Percentiles rank a stretch among this genome's conserved stretches.
Conservation (phyloP, 2,797 vertebrate genomes). For the Tolypeutes matacus region DNA sequence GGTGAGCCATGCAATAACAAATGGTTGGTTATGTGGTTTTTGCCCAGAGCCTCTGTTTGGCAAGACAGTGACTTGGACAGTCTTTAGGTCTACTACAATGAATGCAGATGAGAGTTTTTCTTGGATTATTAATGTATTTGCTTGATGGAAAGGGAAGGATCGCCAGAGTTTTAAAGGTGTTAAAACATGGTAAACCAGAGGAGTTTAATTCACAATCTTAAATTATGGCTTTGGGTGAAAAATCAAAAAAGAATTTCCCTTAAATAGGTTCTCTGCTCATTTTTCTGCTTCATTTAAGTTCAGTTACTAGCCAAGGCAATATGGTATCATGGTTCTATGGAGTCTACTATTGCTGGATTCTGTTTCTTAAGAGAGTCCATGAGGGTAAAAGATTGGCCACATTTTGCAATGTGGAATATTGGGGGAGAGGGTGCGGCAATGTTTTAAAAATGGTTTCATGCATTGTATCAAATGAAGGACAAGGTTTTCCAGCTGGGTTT, state of each 20-base stretch:
- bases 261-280: background rate
- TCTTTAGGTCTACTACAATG: background rate
- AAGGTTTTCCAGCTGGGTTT: conserved; percentile 72
- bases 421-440: background rate
- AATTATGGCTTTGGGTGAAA: background rate
- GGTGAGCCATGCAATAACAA: background rate
- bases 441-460: conserved; percentile 40
- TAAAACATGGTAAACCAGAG: conserved; percentile 20
- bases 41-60: background rate
- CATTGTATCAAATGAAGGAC: conserved; percentile 58
- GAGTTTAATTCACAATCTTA: background rate
- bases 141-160: conserved; percentile 31
- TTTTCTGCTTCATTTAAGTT: background rate
- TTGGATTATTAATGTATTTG: conserved; percentile 55
- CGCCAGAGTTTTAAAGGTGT: conserved; percentile 15
- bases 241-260: conserved; percentile 30
- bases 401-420: conserved; percentile 36
- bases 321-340: rapidly evolving
- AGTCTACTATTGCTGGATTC: background rate
- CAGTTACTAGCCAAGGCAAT: background rate
- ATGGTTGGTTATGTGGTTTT: background rate
- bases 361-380: conserved; percentile 43
- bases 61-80: background rate
- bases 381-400: conserved; percentile 59
- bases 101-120: background rate